Conservation (phyloP, 2,888 invertebrate species). For the Leptarthrus brevirostris region DNA sequence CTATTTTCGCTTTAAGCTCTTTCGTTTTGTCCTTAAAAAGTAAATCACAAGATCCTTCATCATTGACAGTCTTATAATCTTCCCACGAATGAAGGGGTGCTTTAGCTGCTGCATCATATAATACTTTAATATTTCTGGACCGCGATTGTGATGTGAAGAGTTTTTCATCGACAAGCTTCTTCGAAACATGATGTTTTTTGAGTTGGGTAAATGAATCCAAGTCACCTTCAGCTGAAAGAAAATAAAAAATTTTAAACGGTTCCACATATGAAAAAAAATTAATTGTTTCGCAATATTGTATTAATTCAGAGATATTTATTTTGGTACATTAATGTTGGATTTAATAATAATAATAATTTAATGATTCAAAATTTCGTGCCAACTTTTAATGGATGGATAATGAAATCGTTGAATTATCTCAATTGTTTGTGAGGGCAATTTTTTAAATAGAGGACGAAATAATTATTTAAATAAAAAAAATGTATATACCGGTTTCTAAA, state of each 20-base stretch:
- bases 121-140: constrained; percentile 78
- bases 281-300: too few species aligned
- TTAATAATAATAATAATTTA: too few species aligned
- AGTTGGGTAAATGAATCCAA: constrained; percentile 86
- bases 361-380: too few species aligned
- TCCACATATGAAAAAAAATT: neutral
- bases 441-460: too few species aligned
- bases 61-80: constrained; percentile 9
- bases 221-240: constrained; percentile 88
- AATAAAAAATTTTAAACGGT: constrained; percentile 58
- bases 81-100: constrained; percentile 64
- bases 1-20: constrained; percentile 75
- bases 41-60: constrained; percentile 61
- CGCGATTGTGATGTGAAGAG: constrained; percentile 81
- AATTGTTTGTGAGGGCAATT: too few species aligned
- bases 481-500: too few species aligned
- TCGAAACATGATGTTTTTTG: constrained; percentile 80
- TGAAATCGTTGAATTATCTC: too few species aligned
- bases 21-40: constrained; percentile 67
- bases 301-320: too few species aligned
- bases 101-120: constrained; percentile 83
- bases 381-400: too few species aligned
- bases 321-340: too few species aligned
- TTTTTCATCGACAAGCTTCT: constrained; percentile 76
- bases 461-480: too few species aligned